Conservation (phyloP, 2,888 invertebrate genomes). For the Tipula vernalis region DNA sequence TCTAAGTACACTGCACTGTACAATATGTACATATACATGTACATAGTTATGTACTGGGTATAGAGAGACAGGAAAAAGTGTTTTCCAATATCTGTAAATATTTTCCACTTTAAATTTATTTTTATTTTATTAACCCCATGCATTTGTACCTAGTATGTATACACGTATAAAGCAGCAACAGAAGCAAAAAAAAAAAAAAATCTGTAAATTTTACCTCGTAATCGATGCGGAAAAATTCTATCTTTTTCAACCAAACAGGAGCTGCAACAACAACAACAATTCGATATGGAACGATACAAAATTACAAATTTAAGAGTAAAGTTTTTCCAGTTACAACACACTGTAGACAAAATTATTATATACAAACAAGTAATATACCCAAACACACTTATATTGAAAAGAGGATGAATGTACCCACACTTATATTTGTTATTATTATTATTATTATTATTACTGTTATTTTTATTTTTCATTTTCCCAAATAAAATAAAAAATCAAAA, state of each 20-base stretch:
- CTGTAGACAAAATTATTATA: background rate
- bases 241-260: background rate
- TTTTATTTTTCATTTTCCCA: background rate
- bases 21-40: background rate
- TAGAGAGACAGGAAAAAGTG: background rate
- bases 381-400: background rate
- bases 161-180: background rate
- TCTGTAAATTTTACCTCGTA: background rate
- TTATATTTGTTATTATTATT: background rate
- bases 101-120: background rate
- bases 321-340: background rate
- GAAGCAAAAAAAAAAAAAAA: background rate
- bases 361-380: background rate
- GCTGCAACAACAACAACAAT: background rate
- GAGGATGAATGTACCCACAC: background rate
- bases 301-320: background rate
- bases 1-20: too few species aligned
- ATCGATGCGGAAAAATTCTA: background rate
- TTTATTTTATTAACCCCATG: background rate
- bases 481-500: background rate
- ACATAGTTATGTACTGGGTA: background rate
- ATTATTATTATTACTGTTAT: background rate
- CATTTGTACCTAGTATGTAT: background rate
- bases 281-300: background rate
- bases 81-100: background rate